Base-by-base conservation (phyloP, 2,888 invertebrate genomes). In the Zygothrica quintamaculata region DNA sequence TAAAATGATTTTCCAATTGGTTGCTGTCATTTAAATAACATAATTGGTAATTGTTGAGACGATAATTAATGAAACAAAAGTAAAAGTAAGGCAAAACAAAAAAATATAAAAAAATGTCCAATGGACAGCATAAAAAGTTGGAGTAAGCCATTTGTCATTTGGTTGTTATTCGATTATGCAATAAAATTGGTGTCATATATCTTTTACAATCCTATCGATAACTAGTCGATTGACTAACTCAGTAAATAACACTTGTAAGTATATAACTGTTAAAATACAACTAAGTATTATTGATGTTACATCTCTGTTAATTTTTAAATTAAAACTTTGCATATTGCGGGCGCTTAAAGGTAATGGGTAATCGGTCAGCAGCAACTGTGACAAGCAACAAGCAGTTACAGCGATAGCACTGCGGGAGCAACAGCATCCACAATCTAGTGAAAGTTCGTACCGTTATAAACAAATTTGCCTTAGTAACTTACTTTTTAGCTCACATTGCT, bases 391-490 rank as follows among this genome's bases (percentile, higher is more conserved):
- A 11, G 7, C 39, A 25, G 15, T 13, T 13, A 34, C 25, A 39
- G 37, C 39, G n/a, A n/a, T n/a, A n/a, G n/a, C 36, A 6, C 12
- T 15, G 7, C 44, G 34, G 7, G 46, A 36, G 13, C 39, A n/a
- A 9, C 59, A 66, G 50, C 72, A 57, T 66, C 70, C 62, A 56
- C 26, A 48, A 64, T 48, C 48, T 65, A 80, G 80, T 80, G 80
- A 80, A 80, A 80, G 80, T 80, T 82, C 84, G 86, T 78, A 75
- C 79, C 79, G 85, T 81, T 80, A 80, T 68, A 84, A 61, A 77
- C 67, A 64, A 86, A 84, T 77, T 85, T 78, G 79, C 75, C 84
- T 85, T 85, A 85, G 84, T 85, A 82, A 85, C 79, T 80, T 75
- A 86, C 74, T 80, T 77, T 64, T 50, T 22, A 22, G 60, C 59